Evolutionary conservation across 2,113 vertebrate genomes (phyloP), one percentile per base, ranked within the genome.

Genomic region (Sinocyclocheilus grahami): DNA sequence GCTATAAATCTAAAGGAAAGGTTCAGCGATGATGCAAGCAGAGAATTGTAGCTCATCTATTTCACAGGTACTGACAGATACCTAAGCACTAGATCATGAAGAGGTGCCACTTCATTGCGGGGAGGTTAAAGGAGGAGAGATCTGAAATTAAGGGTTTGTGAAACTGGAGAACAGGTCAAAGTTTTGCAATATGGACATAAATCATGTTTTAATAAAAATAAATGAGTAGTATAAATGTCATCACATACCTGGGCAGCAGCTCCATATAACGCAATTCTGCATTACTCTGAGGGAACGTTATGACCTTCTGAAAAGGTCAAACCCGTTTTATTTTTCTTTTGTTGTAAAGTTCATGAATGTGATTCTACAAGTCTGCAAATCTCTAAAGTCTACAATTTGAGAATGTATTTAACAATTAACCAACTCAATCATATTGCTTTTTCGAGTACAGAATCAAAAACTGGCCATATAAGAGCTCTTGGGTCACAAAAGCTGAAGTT

Each of bases 1-100:
- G 75, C 76, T 2, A 83, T 89, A 87, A 89, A 89, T 86, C 86
- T 87, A 86, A 79, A 79, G 16, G 79, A 89, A 27, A 60, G 33
- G 72, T 87, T 67, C 24, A 63, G 58, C 51, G 83, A 67, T 83
- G 78, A 74, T 83, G 80, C 75, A 79, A 80, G 78, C 51, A 24
- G n/a, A 33, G 62, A 75, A 72, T 14, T 77, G 18, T 63, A 82
- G 72, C 53, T 58, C 80, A 86, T 89, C 74, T 63, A 83, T 85
- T 86, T 74, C 30, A 22, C 69, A 84, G 51, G 82, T 85, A 85
- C 62, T 39, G 53, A 75, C 65, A 86, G 79, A 87, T 46, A 67
- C 78, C 74, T 27, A n/a, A 83, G 55, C 24, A 24, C 39, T 58
- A 65, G 78, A 87, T 82, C 83, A 78, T 58, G 69, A 20, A 78